A percentile compares a stretch with the other conserved stretches of the same genome.
Evolutionary conservation across 2,113 vertebrate species (phyloP).

Genomic region (Rallus limicola): DNA sequence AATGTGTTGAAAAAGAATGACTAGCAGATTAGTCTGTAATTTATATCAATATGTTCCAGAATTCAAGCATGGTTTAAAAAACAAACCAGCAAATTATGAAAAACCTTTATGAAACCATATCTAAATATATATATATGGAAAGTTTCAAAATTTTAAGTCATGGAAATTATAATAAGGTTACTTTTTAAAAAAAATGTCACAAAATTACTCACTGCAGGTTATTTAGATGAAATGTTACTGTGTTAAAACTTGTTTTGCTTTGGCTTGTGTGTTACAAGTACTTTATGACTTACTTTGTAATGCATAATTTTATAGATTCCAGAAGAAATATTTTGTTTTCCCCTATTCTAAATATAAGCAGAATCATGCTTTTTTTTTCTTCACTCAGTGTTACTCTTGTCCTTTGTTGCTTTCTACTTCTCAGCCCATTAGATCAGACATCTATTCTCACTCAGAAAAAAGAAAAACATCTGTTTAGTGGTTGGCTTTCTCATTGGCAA

Average conservation of each 20-base stretch:
- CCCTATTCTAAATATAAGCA: not conserved
- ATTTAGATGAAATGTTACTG: not conserved
- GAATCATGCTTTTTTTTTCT: not conserved
- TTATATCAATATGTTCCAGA: not conserved
- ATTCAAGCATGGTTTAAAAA: not conserved
- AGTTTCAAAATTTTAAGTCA: not conserved
- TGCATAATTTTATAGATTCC: not conserved
- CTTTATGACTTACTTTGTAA: not conserved
- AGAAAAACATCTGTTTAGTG: not conserved
- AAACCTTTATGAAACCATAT: not conserved
- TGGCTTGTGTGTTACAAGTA: not conserved
- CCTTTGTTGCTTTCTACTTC: not conserved
- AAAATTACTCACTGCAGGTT: not conserved
- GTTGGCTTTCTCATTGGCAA: not conserved
- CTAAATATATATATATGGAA: not conserved
- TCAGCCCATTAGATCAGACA: not conserved
- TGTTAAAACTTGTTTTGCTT: not conserved
- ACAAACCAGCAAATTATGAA: not conserved
- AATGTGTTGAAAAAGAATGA: not conserved
- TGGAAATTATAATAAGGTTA: not conserved
- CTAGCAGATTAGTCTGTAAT: not conserved
- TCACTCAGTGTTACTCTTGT: not conserved
- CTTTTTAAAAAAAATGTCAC: not conserved
- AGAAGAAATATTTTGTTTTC: not conserved
- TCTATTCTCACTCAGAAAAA: not conserved